phyloP scores from a whole-genome alignment of 1,140 invertebrate genomes.

The Rhizoglyphus robini region DNA sequence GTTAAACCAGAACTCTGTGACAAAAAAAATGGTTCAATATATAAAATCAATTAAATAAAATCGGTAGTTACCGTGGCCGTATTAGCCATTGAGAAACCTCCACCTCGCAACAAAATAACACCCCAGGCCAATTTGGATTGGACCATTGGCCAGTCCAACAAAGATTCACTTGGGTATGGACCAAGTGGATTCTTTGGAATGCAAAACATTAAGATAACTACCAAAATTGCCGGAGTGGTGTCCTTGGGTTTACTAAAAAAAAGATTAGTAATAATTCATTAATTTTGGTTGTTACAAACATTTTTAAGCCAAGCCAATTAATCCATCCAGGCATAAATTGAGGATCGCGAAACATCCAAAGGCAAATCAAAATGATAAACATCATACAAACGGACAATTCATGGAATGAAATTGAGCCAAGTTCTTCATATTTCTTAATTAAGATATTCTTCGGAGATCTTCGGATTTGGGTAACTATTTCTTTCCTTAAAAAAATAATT shows the following conservation, averaged over 20 bases:
- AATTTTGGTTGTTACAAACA: constrained; percentile 14
- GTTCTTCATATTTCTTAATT: constrained; percentile 50
- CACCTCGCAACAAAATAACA: constrained; percentile 43
- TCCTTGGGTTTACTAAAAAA: constrained; percentile 40
- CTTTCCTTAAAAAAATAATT: neutral
- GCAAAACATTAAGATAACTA: constrained; percentile 62
- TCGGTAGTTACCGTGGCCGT: constrained; percentile 45
- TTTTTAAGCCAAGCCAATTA: constrained; percentile 29
- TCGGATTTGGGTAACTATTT: neutral
- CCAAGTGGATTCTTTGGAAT: constrained; percentile 50
- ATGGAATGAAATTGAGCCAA: constrained; percentile 54
- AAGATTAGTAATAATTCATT: neutral
- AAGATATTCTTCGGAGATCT: constrained; percentile 35
- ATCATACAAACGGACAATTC: constrained; percentile 36
- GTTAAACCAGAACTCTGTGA: constrained; percentile 53
- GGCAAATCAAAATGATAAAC: constrained; percentile 38
- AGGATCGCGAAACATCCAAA: constrained; percentile 44
- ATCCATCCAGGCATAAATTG: constrained; percentile 42
- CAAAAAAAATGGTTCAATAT: constrained; percentile 2
- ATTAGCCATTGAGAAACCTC: constrained; percentile 72
- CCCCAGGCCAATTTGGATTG: constrained; percentile 38
- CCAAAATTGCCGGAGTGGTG: constrained; percentile 61
- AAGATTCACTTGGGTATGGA: constrained; percentile 18
- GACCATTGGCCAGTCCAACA: constrained; percentile 33
- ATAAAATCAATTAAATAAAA: neutral